These are phyloP conservation scores for Pterostichus madidus DNA, from an alignment of 2,888 invertebrate species.

Conservation along the genomic window DNA sequence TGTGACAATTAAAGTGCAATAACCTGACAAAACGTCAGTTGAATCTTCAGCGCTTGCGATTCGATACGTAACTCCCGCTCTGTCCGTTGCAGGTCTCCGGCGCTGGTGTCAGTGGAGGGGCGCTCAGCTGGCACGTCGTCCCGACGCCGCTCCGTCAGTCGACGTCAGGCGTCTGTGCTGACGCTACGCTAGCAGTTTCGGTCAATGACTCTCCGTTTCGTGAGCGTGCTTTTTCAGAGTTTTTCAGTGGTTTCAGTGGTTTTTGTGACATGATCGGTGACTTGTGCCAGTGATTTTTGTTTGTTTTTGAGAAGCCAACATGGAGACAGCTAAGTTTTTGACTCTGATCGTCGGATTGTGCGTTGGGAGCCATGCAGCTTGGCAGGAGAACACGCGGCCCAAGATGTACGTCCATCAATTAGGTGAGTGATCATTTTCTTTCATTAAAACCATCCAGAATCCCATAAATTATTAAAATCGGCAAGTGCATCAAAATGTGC, in stretches of 20 bases:
- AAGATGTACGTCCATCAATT: constrained; percentile 93
- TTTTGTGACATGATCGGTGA: constrained; percentile 66
- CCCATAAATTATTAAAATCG: neutral
- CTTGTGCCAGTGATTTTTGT: constrained; percentile 66
- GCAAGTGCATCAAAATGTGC: too few relatives aligned
- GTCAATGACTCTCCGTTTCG: constrained; percentile 43
- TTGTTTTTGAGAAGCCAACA: constrained; percentile 70
- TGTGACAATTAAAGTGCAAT: constrained; percentile 64
- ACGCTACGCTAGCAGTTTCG: constrained; percentile 68
- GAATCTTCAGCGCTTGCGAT: constrained; percentile 38
- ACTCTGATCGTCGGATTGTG: constrained; percentile 70
- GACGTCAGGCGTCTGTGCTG: constrained; percentile 78
- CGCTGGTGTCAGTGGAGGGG: constrained; percentile 75
- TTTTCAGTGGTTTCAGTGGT: constrained; percentile 33
- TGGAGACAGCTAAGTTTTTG: constrained; percentile 69
- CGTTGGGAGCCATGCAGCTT: constrained; percentile 81
- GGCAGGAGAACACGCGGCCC: constrained; percentile 95
- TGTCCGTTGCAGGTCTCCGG: constrained; percentile 77
- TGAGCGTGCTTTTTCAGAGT: constrained; percentile 9
- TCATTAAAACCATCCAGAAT: too few relatives aligned
- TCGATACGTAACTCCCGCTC: constrained; percentile 69
- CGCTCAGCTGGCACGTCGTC: constrained; percentile 77
- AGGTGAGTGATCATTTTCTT: constrained; percentile 82
- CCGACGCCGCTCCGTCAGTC: constrained; percentile 79
- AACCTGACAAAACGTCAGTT: constrained; percentile 62